Percentiles rank a stretch among this genome's conserved stretches.
Evolutionary conservation across 2,888 invertebrate species (phyloP).

Genomic region (Galeruca laticollis): DNA sequence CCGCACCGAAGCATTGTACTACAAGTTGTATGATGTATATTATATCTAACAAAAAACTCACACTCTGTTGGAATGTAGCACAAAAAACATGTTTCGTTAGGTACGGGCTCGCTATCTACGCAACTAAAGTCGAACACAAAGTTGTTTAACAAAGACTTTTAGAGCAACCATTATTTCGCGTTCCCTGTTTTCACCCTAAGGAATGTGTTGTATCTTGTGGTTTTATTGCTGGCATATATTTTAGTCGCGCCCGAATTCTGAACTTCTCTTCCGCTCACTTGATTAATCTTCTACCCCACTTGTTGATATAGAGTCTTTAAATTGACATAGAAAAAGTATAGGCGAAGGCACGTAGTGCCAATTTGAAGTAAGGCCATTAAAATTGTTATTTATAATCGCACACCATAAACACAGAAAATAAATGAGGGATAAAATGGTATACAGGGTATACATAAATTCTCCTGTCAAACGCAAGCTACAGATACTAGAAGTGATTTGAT

Average conservation of each 20-base stretch:
- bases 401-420: no score
- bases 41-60: constrained; percentile 27
- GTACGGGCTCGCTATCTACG: constrained; percentile 29
- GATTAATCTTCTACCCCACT: constrained; percentile 49
- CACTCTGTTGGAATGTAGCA: constrained; percentile 16
- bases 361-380: no score
- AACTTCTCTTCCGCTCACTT: constrained; percentile 47
- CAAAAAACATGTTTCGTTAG: constrained; percentile 33
- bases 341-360: neutral
- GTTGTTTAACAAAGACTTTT: constrained; percentile 42
- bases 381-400: no score
- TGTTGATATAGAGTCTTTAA: constrained; percentile 44
- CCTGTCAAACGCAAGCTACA: no score
- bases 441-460: no score
- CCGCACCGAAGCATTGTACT: constrained; percentile 10
- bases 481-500: no score
- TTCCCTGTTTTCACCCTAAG: constrained; percentile 30
- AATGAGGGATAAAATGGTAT: no score
- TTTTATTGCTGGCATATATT: constrained; percentile 50
- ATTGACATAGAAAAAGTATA: constrained; percentile 31
- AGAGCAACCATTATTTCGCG: constrained; percentile 43
- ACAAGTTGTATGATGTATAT: constrained; percentile 29
- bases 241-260: constrained; percentile 46
- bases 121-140: constrained; percentile 42
- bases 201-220: constrained; percentile 47